Evolutionary conservation across 1,140 invertebrate genomes (phyloP), one percentile per base, ranked within the genome.

Genomic region (Planococcus citri): DNA sequence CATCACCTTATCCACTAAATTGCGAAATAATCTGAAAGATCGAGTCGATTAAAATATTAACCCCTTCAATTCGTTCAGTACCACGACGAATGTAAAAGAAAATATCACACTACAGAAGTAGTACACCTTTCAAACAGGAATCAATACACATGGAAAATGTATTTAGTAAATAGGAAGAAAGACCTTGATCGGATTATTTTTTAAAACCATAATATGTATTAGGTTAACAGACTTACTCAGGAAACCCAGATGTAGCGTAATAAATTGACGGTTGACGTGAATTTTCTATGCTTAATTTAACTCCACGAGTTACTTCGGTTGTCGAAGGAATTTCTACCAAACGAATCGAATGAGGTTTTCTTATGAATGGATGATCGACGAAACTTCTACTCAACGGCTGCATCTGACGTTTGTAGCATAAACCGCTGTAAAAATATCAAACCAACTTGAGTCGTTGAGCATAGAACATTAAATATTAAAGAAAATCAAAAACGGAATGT

Each of bases 291-390:
- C 80, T 82, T 51, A 86, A 75, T 79, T 85, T 86, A 51, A 87
- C 85, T 72, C 82, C 82, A 73, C 83, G 78, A 69, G 73, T 73
- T 74, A 74, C 81, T 77, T 81, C 82, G 12, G 78, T 79, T 29
- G 77, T 79, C 12, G 81, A 79, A 68, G 88, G 87, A 72, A 91
- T 86, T 76, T 91, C 88, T 1, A 92, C 86, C 37, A 92, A 78
- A 70, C 88, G 83, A 71, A 91, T 92, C 37, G 88, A 90, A 76
- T 91, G 89, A 70, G 87, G 86, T 75, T 84, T 84, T 70, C 82
- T 76, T 1, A 80, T 73, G 73, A 84, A 84, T 10, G 83, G 82
- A 75, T 80, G 78, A 12, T 82, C 78, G 6, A 72, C 72, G n/a
- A 75, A 74, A 21, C 82, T 83, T 75, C 80, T 83, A 71, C 79